Conservation (phyloP, 30 jellyfish, hydroid and myxozoan species). For the Nemopilema nomurai region DNA sequence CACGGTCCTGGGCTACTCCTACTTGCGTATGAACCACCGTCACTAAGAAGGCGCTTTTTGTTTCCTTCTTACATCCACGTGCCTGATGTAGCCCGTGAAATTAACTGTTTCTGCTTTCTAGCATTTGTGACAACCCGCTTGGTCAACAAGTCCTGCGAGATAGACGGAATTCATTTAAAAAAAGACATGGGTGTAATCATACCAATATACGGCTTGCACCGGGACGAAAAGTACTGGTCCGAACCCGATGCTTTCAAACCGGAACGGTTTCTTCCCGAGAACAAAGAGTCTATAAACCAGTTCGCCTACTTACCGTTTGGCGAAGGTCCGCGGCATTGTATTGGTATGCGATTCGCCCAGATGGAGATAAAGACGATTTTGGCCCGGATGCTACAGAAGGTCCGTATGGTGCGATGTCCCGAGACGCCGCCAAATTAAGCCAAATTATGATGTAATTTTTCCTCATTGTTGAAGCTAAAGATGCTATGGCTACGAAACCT, state of each 20-base stretch:
- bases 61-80: neutral
- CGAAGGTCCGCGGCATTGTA: constrained; percentile 61
- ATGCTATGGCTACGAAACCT: no score
- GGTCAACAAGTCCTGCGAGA: constrained; percentile 24
- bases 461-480: no score
- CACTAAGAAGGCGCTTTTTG: neutral
- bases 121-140: constrained; percentile 15
- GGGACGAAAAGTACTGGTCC: constrained; percentile 57
- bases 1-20: no score
- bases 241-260: constrained; percentile 68
- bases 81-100: neutral
- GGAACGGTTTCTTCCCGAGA: constrained; percentile 66
- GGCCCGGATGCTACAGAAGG: constrained; percentile 46
- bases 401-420: constrained; percentile 55
- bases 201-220: constrained; percentile 57
- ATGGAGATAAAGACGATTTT: constrained; percentile 60
- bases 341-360: constrained; percentile 66
- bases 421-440: no score
- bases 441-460: no score
- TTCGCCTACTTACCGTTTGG: constrained; percentile 78
- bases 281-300: constrained; percentile 47
- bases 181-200: constrained; percentile 49
- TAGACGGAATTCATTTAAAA: constrained; percentile 49
- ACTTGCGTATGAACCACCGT: neutral
- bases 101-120: neutral